Evolutionary conservation across 2,797 vertebrate genomes (phyloP).

Genomic region (Argya squamiceps): DNA sequence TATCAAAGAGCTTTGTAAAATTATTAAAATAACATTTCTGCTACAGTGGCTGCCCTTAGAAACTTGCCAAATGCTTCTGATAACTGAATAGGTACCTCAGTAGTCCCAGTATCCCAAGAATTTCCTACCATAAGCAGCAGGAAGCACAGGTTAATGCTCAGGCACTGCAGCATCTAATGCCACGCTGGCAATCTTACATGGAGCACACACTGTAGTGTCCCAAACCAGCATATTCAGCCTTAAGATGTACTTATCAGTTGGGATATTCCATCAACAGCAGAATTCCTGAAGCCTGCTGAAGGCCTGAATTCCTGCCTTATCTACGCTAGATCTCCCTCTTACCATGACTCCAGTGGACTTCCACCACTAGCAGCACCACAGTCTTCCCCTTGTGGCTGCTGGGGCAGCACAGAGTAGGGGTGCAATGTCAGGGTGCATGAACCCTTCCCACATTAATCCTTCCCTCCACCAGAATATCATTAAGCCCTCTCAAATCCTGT

Average conservation of each 20-base stretch:
- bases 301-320: neutral
- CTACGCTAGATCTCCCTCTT: neutral
- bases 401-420: neutral
- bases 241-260: neutral
- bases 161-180: neutral
- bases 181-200: neutral
- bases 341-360: neutral
- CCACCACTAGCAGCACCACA: neutral
- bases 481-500: neutral
- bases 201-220: accelerated
- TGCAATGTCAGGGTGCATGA: accelerated
- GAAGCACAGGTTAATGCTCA: neutral
- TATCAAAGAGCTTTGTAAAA: conserved; percentile 60
- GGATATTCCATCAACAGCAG: neutral
- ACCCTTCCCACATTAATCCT: accelerated
- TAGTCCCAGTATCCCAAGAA: conserved; percentile 47
- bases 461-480: neutral
- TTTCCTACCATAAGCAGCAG: conserved; percentile 18
- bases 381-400: neutral
- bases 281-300: neutral
- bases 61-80: conserved; percentile 42
- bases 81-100: conserved; percentile 50
- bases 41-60: conserved; percentile 6
- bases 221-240: neutral
- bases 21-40: conserved; percentile 52